A percentile compares a stretch with the other conserved stretches of the same genome.
These are phyloP conservation scores for Patagioenas fasciata DNA, from an alignment of 2,113 vertebrate species.

Conservation along the genomic window DNA sequence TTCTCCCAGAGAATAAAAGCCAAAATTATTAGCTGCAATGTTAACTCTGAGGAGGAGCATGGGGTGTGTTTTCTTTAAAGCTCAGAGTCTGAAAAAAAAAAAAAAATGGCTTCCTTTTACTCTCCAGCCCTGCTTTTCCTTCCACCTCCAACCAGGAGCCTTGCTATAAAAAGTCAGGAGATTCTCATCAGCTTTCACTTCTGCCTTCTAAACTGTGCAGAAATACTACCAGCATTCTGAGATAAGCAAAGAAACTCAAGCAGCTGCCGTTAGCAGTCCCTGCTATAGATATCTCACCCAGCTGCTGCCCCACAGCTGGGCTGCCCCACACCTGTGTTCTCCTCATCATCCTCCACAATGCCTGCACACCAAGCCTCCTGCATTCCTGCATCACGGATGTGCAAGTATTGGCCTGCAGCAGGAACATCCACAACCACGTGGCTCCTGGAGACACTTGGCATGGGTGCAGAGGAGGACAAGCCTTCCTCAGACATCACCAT, in stretches of 20 bases:
- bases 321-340: background rate
- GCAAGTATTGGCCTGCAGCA: background rate
- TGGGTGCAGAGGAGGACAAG: background rate
- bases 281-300: background rate
- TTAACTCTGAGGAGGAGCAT: constrained; percentile 16
- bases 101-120: background rate
- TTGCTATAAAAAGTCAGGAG: constrained; percentile 57
- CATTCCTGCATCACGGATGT: background rate
- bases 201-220: constrained; percentile 57
- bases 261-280: background rate
- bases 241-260: constrained; percentile 27
- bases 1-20: constrained; percentile 18
- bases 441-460: background rate
- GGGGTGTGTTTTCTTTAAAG: constrained; percentile 17
- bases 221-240: constrained; percentile 38
- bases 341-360: background rate
- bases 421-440: background rate
- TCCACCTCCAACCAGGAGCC: constrained; percentile 43
- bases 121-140: background rate
- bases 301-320: background rate
- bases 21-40: constrained; percentile 42
- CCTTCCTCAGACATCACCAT: background rate
- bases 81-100: background rate
- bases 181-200: constrained; percentile 59
- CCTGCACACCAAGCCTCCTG: background rate